Evolutionary conservation across 2,888 invertebrate species (phyloP).

Genomic region (Drosophila paucipuncta): DNA sequence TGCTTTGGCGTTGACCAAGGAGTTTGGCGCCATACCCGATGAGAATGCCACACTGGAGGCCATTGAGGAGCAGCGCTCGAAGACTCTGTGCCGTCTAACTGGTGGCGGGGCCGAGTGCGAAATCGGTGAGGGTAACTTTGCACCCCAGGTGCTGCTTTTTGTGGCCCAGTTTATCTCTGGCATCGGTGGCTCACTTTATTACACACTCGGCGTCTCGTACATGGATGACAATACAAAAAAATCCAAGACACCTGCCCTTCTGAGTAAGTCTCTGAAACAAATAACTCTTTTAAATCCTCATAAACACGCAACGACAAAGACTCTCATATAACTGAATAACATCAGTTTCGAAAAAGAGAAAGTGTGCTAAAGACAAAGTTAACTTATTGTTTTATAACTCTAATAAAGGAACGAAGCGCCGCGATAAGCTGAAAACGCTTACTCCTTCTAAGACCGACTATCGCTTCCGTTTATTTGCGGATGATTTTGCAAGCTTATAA

Average conservation of each 20-base stretch:
- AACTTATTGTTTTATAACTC: conserved; percentile 6
- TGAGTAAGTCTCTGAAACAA: conserved; percentile 86
- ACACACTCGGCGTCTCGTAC: conserved; percentile 90
- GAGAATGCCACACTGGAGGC: conserved; percentile 85
- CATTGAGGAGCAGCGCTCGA: conserved; percentile 86
- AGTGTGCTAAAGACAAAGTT: not conserved
- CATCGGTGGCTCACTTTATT: conserved; percentile 89
- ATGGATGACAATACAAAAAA: conserved; percentile 92
- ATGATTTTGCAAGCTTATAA: conserved; percentile 7
- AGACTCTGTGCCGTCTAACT: conserved; percentile 86
- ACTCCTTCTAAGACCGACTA: not conserved
- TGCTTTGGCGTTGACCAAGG: conserved; percentile 88
- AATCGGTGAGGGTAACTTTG: conserved; percentile 87
- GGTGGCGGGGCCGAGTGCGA: conserved; percentile 85
- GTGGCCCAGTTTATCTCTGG: conserved; percentile 90
- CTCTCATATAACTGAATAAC: not conserved
- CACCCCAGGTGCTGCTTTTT: conserved; percentile 88
- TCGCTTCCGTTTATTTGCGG: conserved; percentile 29
- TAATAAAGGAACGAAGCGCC: conserved; percentile 16
- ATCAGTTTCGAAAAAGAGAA: not conserved
- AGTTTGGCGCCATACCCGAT: conserved; percentile 86
- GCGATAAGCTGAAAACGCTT: conserved; percentile 12
- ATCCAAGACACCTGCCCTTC: conserved; percentile 89
- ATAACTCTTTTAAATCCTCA: not conserved
- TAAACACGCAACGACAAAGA: not conserved